phyloP scores from a whole-genome alignment of 2,113 vertebrate genomes.

The Pelecanus crispus region DNA sequence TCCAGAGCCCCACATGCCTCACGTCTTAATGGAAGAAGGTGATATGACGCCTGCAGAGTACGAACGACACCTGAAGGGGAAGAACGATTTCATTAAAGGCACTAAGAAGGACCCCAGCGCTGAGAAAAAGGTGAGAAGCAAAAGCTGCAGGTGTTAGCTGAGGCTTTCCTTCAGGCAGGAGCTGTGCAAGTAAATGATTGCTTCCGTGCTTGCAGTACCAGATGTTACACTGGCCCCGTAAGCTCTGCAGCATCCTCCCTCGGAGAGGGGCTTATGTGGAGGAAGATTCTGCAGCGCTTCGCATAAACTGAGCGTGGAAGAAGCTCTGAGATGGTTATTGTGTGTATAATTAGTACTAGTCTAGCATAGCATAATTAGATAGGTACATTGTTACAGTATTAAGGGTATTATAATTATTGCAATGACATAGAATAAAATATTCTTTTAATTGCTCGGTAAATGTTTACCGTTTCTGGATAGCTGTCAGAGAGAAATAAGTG shows the following conservation, averaged over 20 bases:
- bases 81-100: conserved; percentile 87
- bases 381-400: conserved; percentile 28
- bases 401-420: conserved; percentile 41
- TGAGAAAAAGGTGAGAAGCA: conserved; percentile 82
- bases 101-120: conserved; percentile 86
- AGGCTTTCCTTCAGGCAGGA: neutral
- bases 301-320: neutral
- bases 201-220: neutral
- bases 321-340: conserved; percentile 5
- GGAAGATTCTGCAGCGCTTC: neutral
- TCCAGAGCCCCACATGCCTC: conserved; percentile 89
- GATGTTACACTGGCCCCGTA: neutral
- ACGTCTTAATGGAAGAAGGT: conserved; percentile 86
- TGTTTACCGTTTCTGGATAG: conserved; percentile 52
- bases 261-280: neutral
- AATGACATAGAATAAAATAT: conserved; percentile 49
- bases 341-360: conserved; percentile 52
- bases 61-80: conserved; percentile 83
- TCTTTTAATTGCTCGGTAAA: conserved; percentile 54
- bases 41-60: conserved; percentile 90
- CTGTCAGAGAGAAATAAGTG: conserved; percentile 26
- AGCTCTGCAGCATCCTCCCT: neutral
- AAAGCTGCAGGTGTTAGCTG: neutral
- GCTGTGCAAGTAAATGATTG: neutral
- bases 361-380: conserved; percentile 35